Conservation (phyloP, 2,113 vertebrate genomes). For the Gila orcuttii region DNA sequence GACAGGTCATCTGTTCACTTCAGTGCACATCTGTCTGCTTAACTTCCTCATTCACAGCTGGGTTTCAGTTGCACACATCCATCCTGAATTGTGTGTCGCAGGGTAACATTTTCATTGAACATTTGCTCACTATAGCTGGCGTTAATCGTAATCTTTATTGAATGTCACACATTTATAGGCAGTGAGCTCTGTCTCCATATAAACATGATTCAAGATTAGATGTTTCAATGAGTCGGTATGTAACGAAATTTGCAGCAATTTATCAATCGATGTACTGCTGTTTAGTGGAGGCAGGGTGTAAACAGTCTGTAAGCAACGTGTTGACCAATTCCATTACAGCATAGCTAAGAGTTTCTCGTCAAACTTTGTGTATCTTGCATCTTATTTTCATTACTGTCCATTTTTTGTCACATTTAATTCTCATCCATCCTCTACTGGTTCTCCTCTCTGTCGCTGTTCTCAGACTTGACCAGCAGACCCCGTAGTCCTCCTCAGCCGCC, state of each 20-base stretch:
- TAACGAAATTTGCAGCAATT: neutral
- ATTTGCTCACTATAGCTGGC: slow-evolving; percentile 45
- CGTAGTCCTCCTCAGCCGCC: slow-evolving; percentile 77
- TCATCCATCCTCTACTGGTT: slow-evolving; percentile 5
- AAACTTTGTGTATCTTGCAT: slow-evolving; percentile 24
- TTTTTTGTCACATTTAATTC: slow-evolving; percentile 49
- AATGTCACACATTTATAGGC: slow-evolving; percentile 43
- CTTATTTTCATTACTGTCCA: slow-evolving; percentile 31
- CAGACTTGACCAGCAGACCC: slow-evolving; percentile 82
- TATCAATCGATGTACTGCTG: neutral
- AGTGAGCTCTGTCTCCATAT: slow-evolving; percentile 47
- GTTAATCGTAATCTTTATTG: slow-evolving; percentile 23
- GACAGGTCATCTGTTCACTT: slow-evolving; percentile 57
- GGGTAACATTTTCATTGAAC: slow-evolving; percentile 45
- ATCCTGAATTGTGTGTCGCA: slow-evolving; percentile 45
- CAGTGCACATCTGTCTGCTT: slow-evolving; percentile 57
- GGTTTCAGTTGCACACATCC: slow-evolving; percentile 52
- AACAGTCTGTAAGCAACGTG: slow-evolving; percentile 47
- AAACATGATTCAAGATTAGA: neutral
- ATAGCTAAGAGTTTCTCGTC: slow-evolving; percentile 1
- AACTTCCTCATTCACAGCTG: slow-evolving; percentile 55
- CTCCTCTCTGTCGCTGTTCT: slow-evolving; percentile 28
- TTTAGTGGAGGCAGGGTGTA: slow-evolving; percentile 48
- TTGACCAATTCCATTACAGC: slow-evolving; percentile 67
- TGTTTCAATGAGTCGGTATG: neutral